Conservation (phyloP, 2,888 invertebrate species). For the Cordilura impudica region DNA sequence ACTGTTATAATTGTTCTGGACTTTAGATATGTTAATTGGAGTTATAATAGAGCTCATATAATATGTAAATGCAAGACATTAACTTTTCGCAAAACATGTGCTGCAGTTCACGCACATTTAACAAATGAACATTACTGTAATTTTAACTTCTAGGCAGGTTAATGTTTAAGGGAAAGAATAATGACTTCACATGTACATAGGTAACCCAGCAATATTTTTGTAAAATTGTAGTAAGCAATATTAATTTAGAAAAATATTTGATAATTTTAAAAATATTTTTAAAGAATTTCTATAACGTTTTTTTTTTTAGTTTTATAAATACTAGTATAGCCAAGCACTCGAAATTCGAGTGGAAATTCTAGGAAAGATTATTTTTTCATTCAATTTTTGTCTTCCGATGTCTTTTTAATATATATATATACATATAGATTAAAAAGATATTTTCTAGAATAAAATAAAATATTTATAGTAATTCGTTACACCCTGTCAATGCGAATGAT, state of each 20-base stretch:
- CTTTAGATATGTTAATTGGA: slow-evolving; percentile 1
- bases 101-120: slow-evolving; percentile 53
- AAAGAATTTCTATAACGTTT: no score
- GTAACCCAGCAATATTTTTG: neutral
- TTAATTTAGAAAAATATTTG: neutral
- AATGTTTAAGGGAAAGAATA: neutral
- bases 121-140: slow-evolving; percentile 13
- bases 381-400: no score
- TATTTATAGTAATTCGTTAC: no score
- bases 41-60: slow-evolving; percentile 2
- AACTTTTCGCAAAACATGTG: slow-evolving; percentile 47
- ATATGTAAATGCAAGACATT: slow-evolving; percentile 50
- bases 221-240: no score
- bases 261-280: neutral
- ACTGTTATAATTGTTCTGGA: neutral
- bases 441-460: no score
- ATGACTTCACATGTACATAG: neutral
- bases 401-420: no score
- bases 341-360: no score
- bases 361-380: no score
- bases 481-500: no score
- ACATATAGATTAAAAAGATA: no score
- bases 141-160: neutral
- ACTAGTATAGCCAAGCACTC: no score
- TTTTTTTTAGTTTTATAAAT: no score